Percentiles rank a stretch among this genome's conserved stretches.
phyloP scores from a whole-genome alignment of 2,888 invertebrate species.

The Gortyna flavago region DNA sequence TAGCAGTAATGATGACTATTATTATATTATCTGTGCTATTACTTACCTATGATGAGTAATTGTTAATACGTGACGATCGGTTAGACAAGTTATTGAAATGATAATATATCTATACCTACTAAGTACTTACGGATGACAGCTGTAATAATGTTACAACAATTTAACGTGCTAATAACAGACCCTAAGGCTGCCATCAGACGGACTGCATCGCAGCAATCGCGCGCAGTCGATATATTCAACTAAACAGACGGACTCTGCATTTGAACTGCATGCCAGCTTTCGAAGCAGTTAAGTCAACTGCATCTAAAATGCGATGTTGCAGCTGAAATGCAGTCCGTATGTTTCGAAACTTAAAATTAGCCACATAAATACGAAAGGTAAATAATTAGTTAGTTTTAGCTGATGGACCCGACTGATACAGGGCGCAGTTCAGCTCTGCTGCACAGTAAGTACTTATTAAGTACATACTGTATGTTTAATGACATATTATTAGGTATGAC shows the following conservation, averaged over 20 bases:
- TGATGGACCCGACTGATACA: conserved; percentile 41
- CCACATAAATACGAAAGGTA: conserved; percentile 2
- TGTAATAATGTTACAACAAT: background rate
- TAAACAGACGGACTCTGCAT: too few species aligned
- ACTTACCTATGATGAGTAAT: background rate
- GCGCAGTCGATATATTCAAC: too few species aligned
- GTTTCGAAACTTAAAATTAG: too few species aligned
- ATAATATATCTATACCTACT: background rate
- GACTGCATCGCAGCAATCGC: too few species aligned
- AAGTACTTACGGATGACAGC: background rate
- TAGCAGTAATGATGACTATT: conserved; percentile 2
- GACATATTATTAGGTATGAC: background rate
- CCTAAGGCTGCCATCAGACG: too few species aligned
- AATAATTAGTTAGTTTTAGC: conserved; percentile 9
- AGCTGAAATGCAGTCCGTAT: too few species aligned
- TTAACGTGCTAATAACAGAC: conserved; percentile 21
- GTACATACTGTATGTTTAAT: conserved; percentile 5
- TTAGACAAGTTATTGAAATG: conserved; percentile 2
- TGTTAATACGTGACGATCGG: background rate
- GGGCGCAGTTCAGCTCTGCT: conserved; percentile 28
- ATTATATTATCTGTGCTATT: too few species aligned
- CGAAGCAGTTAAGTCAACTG: too few species aligned
- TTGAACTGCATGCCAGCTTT: too few species aligned
- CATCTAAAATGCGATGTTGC: too few species aligned
- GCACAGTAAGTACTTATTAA: conserved; percentile 11